phyloP scores from a whole-genome alignment of 2,113 vertebrate genomes.

The Onychostoma macrolepis region DNA sequence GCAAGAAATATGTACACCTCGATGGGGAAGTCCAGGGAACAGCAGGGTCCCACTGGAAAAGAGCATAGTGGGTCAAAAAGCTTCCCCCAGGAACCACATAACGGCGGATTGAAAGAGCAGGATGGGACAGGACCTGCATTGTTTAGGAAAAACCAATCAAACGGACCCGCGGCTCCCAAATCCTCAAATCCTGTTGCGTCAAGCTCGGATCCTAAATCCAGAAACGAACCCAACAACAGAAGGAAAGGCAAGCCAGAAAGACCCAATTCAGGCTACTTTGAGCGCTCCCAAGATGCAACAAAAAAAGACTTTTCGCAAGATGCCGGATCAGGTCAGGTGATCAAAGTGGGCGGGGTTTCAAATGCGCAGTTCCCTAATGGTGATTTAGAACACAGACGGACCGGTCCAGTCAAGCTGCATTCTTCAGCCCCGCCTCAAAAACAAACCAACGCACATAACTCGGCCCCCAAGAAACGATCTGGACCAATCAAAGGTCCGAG shows the following conservation, averaged over 20 bases:
- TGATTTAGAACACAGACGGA: conserved; percentile 83
- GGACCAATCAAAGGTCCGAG: conserved; percentile 87
- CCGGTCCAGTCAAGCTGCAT: conserved; percentile 87
- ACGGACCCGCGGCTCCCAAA: conserved; percentile 73
- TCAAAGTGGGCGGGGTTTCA: conserved; percentile 52
- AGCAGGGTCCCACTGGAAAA: conserved; percentile 60
- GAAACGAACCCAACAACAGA: conserved; percentile 78
- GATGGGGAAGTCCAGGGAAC: conserved; percentile 79
- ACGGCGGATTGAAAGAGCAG: conserved; percentile 54
- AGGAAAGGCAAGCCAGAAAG: conserved; percentile 84
- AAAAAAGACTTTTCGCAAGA: conserved; percentile 79
- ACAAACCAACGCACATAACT: conserved; percentile 79
- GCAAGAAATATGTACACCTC: conserved; percentile 42
- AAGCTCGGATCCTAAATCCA: conserved; percentile 74
- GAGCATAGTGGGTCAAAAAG: conserved; percentile 2
- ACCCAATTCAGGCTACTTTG: conserved; percentile 79
- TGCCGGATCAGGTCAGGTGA: conserved; percentile 72
- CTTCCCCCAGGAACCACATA: conserved; percentile 53
- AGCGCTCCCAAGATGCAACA: conserved; percentile 78
- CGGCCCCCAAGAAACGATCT: conserved; percentile 83
- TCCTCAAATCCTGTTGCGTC: conserved; percentile 65
- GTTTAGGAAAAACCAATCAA: conserved; percentile 81
- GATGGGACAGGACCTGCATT: conserved; percentile 35
- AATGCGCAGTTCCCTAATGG: conserved; percentile 85
- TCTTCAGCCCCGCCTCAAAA: conserved; percentile 67